Evolutionary conservation across 1,140 invertebrate genomes (phyloP).

Genomic region (Bradysia coprophila): DNA sequence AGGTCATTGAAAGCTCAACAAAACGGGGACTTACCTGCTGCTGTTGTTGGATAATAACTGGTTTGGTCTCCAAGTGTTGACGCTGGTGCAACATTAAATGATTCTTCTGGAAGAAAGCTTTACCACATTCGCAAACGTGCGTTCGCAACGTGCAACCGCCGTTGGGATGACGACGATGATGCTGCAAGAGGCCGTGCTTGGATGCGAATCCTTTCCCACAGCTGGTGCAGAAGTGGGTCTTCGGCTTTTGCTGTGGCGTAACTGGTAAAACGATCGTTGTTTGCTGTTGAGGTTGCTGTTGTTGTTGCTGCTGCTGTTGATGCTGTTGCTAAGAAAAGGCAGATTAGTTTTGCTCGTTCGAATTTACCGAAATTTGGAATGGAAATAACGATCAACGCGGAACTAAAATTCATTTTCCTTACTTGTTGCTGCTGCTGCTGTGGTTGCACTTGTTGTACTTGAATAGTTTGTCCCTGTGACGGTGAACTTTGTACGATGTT

Average conservation of each 20-base stretch:
- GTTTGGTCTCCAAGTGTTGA: conserved; percentile 52
- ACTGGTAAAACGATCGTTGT: conserved; percentile 18
- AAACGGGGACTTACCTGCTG: no score
- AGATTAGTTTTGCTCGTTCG: no score
- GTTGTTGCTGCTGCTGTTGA: conserved; percentile 16
- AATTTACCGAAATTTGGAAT: no score
- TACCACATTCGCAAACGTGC: conserved; percentile 68
- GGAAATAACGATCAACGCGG: no score
- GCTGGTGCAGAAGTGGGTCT: conserved; percentile 61
- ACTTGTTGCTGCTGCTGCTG: conserved; percentile 10
- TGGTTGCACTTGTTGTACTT: conserved; percentile 12
- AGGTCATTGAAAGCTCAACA: no score
- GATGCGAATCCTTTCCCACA: conserved; percentile 71
- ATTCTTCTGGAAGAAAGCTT: conserved; percentile 75
- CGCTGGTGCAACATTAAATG: conserved; percentile 59
- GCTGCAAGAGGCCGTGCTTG: conserved; percentile 59
- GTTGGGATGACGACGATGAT: conserved; percentile 52
- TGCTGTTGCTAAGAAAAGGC: conserved; percentile 11
- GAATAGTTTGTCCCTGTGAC: conserved; percentile 17
- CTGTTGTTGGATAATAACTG: conserved; percentile 32
- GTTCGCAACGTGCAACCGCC: conserved; percentile 63
- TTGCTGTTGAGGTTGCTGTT: conserved; percentile 12
- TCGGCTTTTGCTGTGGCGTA: conserved; percentile 33
- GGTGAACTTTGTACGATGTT: conserved; percentile 18
- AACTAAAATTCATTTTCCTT: no score